phyloP scores from a whole-genome alignment of 2,888 invertebrate species.

The Cataglyphis livida region DNA sequence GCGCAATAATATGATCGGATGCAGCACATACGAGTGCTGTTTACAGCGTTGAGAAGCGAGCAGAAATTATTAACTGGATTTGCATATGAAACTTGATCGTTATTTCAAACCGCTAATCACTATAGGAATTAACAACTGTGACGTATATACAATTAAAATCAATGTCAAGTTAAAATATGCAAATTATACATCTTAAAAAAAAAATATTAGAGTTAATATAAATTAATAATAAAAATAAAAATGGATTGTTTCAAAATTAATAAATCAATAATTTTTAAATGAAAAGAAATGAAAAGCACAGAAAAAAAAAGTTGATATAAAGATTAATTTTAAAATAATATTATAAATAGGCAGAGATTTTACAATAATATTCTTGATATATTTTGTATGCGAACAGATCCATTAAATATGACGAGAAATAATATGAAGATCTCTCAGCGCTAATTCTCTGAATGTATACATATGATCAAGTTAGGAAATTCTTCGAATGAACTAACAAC shows the following conservation, averaged over 20 bases:
- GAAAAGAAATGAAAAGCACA: neutral
- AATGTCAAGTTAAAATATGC: neutral
- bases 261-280: neutral
- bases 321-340: neutral
- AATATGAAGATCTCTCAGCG: neutral
- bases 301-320: neutral
- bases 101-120: neutral
- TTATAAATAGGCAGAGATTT: neutral
- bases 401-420: neutral
- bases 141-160: neutral
- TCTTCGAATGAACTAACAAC: conserved; percentile 18
- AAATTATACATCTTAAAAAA: neutral
- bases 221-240: neutral
- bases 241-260: neutral
- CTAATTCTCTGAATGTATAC: conserved; percentile 21
- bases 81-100: conserved; percentile 1
- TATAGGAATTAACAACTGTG: neutral
- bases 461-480: conserved; percentile 42
- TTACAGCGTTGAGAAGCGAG: conserved; percentile 8
- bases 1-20: conserved; percentile 13
- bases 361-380: neutral
- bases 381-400: neutral
- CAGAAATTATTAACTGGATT: conserved; percentile 38
- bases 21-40: conserved; percentile 7
- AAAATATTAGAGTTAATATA: neutral